Percentiles rank a stretch among this genome's conserved stretches.
Conservation (phyloP, 2,113 vertebrate species). For the Aviceda subcristata region DNA sequence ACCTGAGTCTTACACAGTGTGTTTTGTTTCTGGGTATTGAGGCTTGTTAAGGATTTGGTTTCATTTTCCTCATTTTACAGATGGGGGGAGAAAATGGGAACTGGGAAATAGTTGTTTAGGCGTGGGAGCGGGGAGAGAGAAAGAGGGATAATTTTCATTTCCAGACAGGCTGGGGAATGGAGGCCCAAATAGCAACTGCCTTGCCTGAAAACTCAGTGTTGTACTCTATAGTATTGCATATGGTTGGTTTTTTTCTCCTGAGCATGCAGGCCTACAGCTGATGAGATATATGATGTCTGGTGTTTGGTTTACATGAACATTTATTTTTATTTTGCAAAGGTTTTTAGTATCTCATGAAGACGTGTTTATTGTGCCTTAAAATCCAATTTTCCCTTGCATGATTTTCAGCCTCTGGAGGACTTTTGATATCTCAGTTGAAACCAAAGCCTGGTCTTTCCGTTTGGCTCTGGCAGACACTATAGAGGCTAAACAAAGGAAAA, state of each 20-base stretch:
- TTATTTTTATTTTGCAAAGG: constrained; percentile 21
- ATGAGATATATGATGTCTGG: not conserved
- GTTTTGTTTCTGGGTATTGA: not conserved
- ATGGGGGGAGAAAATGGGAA: not conserved
- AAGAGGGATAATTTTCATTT: not conserved
- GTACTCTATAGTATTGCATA: not conserved
- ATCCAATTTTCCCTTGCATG: constrained; percentile 13
- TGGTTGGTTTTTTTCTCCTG: not conserved
- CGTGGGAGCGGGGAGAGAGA: not conserved
- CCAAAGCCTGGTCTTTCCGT: not conserved
- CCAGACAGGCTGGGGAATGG: not conserved
- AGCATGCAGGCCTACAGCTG: not conserved
- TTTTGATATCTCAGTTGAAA: not conserved
- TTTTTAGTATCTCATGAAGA: constrained; percentile 23
- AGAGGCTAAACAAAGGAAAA: not conserved
- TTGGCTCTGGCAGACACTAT: not conserved
- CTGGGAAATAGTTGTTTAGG: not conserved
- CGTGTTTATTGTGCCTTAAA: constrained; percentile 46
- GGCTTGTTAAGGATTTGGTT: not conserved
- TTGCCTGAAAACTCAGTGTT: not conserved
- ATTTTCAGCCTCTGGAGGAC: constrained; percentile 28
- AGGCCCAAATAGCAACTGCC: not conserved
- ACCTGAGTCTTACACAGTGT: not conserved
- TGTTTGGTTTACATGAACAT: not conserved
- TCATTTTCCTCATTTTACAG: not conserved